Evolutionary conservation across 2,888 invertebrate genomes (phyloP).

Genomic region (Drosophila melanosoma): DNA sequence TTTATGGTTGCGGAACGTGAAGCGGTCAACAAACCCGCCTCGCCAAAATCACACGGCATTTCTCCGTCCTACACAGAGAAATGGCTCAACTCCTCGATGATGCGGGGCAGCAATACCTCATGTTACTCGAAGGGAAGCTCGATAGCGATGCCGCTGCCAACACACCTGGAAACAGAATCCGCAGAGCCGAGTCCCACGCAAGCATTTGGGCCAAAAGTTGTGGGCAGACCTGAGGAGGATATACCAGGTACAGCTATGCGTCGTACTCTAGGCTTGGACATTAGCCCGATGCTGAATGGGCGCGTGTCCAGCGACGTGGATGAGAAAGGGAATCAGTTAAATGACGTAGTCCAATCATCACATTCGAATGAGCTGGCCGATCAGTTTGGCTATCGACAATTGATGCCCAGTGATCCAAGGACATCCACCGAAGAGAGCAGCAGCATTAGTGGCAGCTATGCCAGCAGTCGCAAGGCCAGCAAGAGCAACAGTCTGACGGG

Average conservation of each 20-base stretch:
- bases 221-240: conserved; percentile 78
- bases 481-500: conserved; percentile 77
- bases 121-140: conserved; percentile 62
- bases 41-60: conserved; percentile 34
- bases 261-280: conserved; percentile 75
- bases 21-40: conserved; percentile 38
- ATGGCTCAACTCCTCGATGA: conserved; percentile 73
- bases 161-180: conserved; percentile 82
- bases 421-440: conserved; percentile 75
- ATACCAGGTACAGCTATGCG: conserved; percentile 85
- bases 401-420: conserved; percentile 68
- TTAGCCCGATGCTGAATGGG: conserved; percentile 62
- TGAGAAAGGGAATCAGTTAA: conserved; percentile 46
- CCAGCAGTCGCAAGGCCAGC: conserved; percentile 81
- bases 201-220: conserved; percentile 86
- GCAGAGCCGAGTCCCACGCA: conserved; percentile 84
- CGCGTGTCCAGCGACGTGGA: conserved; percentile 29
- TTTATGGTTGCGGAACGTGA: conserved; percentile 60
- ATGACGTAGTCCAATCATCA: conserved; percentile 65
- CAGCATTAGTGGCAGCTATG: conserved; percentile 73
- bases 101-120: conserved; percentile 53
- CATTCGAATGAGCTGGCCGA: conserved; percentile 75
- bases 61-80: conserved; percentile 75
- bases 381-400: conserved; percentile 78
- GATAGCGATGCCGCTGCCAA: conserved; percentile 74